These are phyloP conservation scores for Drosophila mercatorum DNA, from an alignment of 2,888 invertebrate genomes.

Conservation along the genomic window DNA sequence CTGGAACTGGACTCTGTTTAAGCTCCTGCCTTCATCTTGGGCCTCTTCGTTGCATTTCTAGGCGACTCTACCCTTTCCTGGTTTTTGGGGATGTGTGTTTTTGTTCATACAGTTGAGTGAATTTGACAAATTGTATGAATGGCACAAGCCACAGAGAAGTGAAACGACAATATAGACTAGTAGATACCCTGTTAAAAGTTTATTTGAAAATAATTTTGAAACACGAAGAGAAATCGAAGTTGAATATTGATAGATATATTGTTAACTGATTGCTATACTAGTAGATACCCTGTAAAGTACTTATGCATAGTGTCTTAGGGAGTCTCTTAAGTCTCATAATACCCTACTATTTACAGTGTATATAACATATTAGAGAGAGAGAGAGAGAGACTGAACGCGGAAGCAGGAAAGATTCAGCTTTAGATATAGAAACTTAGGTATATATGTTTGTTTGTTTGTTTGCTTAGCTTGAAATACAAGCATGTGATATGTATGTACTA, in stretches of 20 bases:
- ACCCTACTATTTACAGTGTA: not conserved
- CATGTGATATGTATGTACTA: constrained; percentile 52
- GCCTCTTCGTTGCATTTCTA: constrained; percentile 17
- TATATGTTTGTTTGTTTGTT: constrained; percentile 13
- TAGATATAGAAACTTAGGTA: constrained; percentile 1
- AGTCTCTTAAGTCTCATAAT: too few relatives aligned
- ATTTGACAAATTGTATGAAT: constrained; percentile 75
- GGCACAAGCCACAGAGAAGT: constrained; percentile 46
- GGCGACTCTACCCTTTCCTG: constrained; percentile 18
- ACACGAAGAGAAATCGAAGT: not conserved
- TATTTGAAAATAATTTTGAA: not conserved
- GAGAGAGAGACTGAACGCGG: not conserved
- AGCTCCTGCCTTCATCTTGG: constrained; percentile 35
- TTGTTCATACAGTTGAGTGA: constrained; percentile 71
- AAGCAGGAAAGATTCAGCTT: not conserved
- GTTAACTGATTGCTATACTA: not conserved
- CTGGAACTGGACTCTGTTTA: constrained; percentile 38
- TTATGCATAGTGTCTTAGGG: too few relatives aligned
- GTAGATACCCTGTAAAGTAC: too few relatives aligned
- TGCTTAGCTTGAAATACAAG: constrained; percentile 8
- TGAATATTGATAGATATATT: not conserved
- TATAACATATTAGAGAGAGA: not conserved
- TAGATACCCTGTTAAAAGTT: not conserved
- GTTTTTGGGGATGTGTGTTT: constrained; percentile 24
- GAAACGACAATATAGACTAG: constrained; percentile 8